Base-by-base conservation (phyloP, 2,113 vertebrate genomes). In the Hemiprocne comata region DNA sequence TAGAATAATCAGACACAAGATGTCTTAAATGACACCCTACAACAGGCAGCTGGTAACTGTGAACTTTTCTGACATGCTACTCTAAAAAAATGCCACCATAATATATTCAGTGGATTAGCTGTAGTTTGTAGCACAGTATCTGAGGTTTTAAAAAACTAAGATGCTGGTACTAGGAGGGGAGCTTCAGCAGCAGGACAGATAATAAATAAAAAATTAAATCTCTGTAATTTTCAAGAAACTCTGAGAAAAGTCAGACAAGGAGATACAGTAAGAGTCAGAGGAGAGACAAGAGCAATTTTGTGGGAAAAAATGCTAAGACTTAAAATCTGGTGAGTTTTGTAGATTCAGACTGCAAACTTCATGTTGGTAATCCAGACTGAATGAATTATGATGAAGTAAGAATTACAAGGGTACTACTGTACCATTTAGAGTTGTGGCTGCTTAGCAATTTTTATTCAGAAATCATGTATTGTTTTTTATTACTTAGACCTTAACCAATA, bases 11-110 rank as follows among this genome's bases (percentile, higher is more conserved):
- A 87, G 42, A 33, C 55, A 69, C 53, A 85, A 93, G 48, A 33
- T 85, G 57, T 91, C 58, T 94, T 79, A 89, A 87, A 64, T 79
- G 66, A 71, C 26, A 87, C 48, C 61, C 58, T 93, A 58, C 81
- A 79, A 64, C 67, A 83, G 54, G 62, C 62, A 93, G 53, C 77
- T 93, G 90, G 67, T 85, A 87, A 89, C 57, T 57, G 25, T 50
- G 46, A 90, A 58, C 3, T 3, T 44, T 89, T 82, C 40, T 72
- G 71, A 80, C 50, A 62, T 76, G 48, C 55, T 92, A 19, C 55
- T 92, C 76, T 65, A 64, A 90, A 88, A 82, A 61, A 75, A 82
- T 23, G 1, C 28, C n/a, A 87, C 71, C 38, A 13, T 82, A 82
- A 82, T 79, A 46, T 53, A 79, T 61, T 90, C 91, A 61, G 33